Evolutionary conservation across 37 sponge, comb jelly and placozoan genomes (phyloP), one percentile per base, ranked within the genome.

Genomic region (Halisarca cf. caerulea): DNA sequence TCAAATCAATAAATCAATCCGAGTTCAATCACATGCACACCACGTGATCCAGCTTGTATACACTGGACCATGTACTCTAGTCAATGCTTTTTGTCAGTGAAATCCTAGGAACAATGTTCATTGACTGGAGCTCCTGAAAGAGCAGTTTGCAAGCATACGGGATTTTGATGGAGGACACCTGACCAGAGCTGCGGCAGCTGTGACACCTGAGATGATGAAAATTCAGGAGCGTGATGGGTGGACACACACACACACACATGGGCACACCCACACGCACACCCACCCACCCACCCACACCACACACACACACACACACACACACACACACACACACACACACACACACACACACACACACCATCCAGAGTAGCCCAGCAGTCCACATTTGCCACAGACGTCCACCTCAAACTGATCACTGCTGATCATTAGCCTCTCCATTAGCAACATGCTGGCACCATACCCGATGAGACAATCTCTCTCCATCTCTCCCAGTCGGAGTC

Each of bases 141-240:
- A 99, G 90, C 30, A 99, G 90, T 62, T 99, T 99, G 83, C 95
- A 99, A 40, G 97, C 99, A 81, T 99, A 99, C 15, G 99, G 99
- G 28, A 99, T 91, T 89, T 99, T 92, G 59, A 99, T 73, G 47
- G 94, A 86, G 51, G 95, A 92, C 51, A 99, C 88, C 18, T 91
- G 40, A 58, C 95, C 82, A 34, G 97, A 96, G 0, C 95, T 94
- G 58, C 90, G 70, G 62, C 99, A 99, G 68, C 59, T 94, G 66
- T 96, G 97, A 59, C 99, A 98, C 97, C 97, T 95, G 69, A 34
- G 7, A 30, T 28, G 35, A 68, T 2, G 15, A 34, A 27, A 34
- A 34, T 23, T 54, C 17, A 28, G 69, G 28, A 0, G 69, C 15
- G 69, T 27, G 69, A 70, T 20, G 71, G 11, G 51, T 6, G 11